Conservation (phyloP, 2,113 vertebrate genomes). For the Hippocampus zosterae region DNA sequence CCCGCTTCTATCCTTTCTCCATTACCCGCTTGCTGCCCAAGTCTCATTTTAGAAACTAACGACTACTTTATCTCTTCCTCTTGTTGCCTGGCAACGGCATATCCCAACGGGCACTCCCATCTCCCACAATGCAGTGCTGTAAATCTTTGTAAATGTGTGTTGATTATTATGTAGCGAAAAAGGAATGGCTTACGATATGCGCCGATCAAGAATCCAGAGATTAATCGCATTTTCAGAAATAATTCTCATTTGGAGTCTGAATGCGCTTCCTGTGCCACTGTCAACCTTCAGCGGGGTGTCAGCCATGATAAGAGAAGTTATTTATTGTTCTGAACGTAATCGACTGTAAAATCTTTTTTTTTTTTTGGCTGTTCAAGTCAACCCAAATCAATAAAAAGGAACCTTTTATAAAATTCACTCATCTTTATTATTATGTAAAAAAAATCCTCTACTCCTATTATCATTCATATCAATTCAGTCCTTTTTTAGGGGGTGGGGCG, state of each 20-base stretch:
- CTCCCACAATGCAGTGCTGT: constrained; percentile 77
- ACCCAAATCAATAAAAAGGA: constrained; percentile 73
- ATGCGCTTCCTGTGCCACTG: constrained; percentile 66
- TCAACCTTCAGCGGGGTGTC: constrained; percentile 50
- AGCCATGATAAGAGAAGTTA: constrained; percentile 62
- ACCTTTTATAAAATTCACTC: constrained; percentile 74
- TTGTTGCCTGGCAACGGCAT: constrained; percentile 66
- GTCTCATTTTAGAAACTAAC: constrained; percentile 67
- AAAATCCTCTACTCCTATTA: neutral
- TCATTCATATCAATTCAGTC: neutral
- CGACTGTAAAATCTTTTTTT: constrained; percentile 65
- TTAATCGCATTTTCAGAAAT: constrained; percentile 46
- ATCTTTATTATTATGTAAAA: constrained; percentile 62
- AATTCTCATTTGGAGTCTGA: constrained; percentile 33
- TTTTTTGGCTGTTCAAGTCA: constrained; percentile 62
- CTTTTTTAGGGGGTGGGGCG: neutral
- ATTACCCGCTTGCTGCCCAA: constrained; percentile 42
- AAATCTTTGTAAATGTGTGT: constrained; percentile 89
- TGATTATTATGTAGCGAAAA: constrained; percentile 73
- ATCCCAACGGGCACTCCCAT: constrained; percentile 62
- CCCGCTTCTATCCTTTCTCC: constrained; percentile 1
- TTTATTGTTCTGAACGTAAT: constrained; percentile 76
- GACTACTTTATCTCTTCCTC: constrained; percentile 62
- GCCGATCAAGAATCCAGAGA: constrained; percentile 65
- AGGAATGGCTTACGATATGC: constrained; percentile 66